Evolutionary conservation across 2,888 invertebrate genomes (phyloP), one percentile per base, ranked within the genome.

Genomic region (Plusia festucae): DNA sequence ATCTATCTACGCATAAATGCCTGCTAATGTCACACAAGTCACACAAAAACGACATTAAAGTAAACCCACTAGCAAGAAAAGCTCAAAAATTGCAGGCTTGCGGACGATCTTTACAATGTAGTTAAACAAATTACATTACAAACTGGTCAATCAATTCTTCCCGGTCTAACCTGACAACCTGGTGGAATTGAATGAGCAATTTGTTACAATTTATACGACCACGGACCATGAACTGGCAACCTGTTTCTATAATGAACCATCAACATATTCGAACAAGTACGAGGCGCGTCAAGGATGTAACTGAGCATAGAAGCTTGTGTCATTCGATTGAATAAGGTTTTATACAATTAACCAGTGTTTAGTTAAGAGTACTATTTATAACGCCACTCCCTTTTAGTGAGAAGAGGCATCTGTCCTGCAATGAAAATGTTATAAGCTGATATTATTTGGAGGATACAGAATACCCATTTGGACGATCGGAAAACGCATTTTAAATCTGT

Each of bases 171-270:
- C 16, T 51, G 24, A 57, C 34, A 20, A 22, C 34, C 44, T 22
- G 40, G 3, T 16, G 15, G 8, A 7, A 11, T 49, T 16, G 24
- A 18, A 40, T 76, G 76, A 66, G 44, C 71, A 66, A 73, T 46
- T 7, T 34, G 57, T 54, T 32, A 61, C 68, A 66, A 73, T 59
- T 73, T 64, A 2, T 72, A 64, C 72, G 70, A 60, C 34, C 65
- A 76, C 22, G 54, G 55, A 69, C 73, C 77, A 68, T 78, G 77
- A 78, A 73, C 54, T 11, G 16, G 27, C 49, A 59, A 79, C 77
- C 80, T 79, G 73, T 55, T 32, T 30, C 52, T 44, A 61, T 44
- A 55, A 67, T 32, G 20, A 60, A 49, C 46, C 5, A 51, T 20
- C 52, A 27, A 74, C 63, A 68, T 8, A 68, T 63, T 59, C 27